Evolutionary conservation across 1,140 invertebrate species (phyloP).

Genomic region (Apolygus lucorum): DNA sequence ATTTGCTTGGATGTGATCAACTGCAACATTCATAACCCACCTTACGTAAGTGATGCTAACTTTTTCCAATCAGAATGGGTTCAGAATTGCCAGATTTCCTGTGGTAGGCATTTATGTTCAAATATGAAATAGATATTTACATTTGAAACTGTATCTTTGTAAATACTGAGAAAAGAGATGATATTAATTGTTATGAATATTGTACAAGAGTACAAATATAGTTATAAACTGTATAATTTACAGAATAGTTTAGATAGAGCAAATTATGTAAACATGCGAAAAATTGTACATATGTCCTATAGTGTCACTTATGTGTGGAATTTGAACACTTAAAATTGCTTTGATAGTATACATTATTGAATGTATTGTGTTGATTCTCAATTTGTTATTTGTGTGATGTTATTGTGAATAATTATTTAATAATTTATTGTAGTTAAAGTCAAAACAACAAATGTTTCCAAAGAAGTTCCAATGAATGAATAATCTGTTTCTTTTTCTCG

Average conservation of each 20-base stretch:
- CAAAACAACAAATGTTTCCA: slow-evolving; percentile 6
- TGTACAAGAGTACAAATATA: slow-evolving; percentile 15
- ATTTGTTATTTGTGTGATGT: slow-evolving; percentile 15
- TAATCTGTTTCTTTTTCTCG: neutral
- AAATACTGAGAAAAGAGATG: slow-evolving; percentile 4
- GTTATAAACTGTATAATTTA: slow-evolving; percentile 15
- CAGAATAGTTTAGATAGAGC: neutral
- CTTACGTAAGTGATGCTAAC: no score
- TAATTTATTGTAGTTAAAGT: slow-evolving; percentile 13
- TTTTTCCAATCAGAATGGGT: no score
- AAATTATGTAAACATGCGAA: slow-evolving; percentile 11
- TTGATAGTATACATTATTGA: slow-evolving; percentile 2
- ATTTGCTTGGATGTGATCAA: no score
- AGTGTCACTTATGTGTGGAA: slow-evolving; percentile 9
- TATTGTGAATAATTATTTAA: slow-evolving; percentile 16
- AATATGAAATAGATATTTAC: neutral
- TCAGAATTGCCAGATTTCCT: no score
- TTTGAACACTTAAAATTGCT: slow-evolving; percentile 2
- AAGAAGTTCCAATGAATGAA: slow-evolving; percentile 9
- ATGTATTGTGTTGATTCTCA: slow-evolving; percentile 7
- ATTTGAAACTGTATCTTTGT: neutral
- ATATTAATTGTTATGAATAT: slow-evolving; percentile 6
- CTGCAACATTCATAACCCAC: no score
- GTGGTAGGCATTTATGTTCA: no score
- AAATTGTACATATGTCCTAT: slow-evolving; percentile 12